phyloP scores from a whole-genome alignment of 2,888 invertebrate species.

The Orthosia gracilis region DNA sequence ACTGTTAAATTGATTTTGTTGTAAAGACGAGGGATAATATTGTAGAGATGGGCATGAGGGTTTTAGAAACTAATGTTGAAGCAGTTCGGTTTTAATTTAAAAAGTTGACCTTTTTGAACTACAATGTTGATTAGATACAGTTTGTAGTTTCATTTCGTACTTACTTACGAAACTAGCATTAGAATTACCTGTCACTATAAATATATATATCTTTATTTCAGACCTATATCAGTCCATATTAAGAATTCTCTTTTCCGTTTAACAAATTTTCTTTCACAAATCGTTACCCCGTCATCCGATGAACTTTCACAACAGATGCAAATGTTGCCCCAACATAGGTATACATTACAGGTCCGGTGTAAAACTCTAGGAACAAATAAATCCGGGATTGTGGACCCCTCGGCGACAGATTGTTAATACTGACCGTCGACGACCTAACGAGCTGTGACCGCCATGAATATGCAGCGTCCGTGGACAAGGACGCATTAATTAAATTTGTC shows the following conservation, averaged over 20 bases:
- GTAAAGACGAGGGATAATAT: too few species aligned
- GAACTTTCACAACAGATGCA: slow-evolving; percentile 35
- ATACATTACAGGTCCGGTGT: slow-evolving; percentile 33
- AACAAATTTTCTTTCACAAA: neutral
- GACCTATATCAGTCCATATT: too few species aligned
- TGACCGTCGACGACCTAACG: slow-evolving; percentile 88
- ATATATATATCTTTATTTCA: too few species aligned
- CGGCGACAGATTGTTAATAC: slow-evolving; percentile 82
- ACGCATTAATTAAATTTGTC: slow-evolving; percentile 84
- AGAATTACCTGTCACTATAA: neutral
- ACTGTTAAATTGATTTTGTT: too few species aligned
- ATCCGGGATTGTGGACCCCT: slow-evolving; percentile 66
- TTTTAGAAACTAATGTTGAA: too few species aligned
- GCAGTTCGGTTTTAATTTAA: too few species aligned
- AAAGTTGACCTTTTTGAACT: too few species aligned
- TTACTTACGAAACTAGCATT: neutral
- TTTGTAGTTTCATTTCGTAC: neutral
- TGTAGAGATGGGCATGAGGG: too few species aligned
- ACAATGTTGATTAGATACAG: neutral
- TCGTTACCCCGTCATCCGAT: neutral
- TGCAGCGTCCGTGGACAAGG: slow-evolving; percentile 79
- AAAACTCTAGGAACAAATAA: slow-evolving; percentile 59
- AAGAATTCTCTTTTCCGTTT: neutral
- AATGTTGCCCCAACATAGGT: slow-evolving; percentile 31
- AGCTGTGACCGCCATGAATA: slow-evolving; percentile 89